Conservation (phyloP, 2,797 vertebrate genomes). For the Numenius phaeopus region DNA sequence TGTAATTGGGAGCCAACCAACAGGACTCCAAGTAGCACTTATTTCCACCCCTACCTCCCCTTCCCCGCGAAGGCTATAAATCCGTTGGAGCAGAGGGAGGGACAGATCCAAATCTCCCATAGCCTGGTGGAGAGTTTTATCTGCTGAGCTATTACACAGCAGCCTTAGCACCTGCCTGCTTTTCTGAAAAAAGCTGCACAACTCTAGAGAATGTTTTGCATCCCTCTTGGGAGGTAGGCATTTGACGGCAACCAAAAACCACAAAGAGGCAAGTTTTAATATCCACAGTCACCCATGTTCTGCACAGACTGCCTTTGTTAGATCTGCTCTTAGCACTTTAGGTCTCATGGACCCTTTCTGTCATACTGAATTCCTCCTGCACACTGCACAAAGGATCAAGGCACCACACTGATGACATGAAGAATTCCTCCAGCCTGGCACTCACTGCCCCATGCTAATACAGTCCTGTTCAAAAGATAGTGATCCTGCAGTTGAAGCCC, state of each 20-base stretch:
- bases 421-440: not conserved
- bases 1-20: not conserved
- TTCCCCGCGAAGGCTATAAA: not conserved
- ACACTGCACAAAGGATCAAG: not conserved
- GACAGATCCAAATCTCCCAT: not conserved
- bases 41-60: too few species aligned
- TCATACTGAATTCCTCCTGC: not conserved
- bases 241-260: not conserved
- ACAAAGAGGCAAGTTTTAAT: not conserved
- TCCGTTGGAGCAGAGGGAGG: not conserved
- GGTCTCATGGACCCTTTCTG: not conserved
- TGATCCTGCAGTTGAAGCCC: not conserved
- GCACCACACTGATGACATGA: too few species aligned
- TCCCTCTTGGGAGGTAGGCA: not conserved
- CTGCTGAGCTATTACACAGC: not conserved
- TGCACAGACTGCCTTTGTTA: not conserved
- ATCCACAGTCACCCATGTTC: not conserved
- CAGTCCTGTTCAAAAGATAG: accelerated
- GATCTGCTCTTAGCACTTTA: not conserved
- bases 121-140: not conserved
- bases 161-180: not conserved
- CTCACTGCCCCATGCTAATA: accelerated
- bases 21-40: not conserved
- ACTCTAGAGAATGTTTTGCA: not conserved
- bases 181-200: not conserved